Evolutionary conservation across 2,797 vertebrate species (phyloP).

Genomic region (Staurois parvus): DNA sequence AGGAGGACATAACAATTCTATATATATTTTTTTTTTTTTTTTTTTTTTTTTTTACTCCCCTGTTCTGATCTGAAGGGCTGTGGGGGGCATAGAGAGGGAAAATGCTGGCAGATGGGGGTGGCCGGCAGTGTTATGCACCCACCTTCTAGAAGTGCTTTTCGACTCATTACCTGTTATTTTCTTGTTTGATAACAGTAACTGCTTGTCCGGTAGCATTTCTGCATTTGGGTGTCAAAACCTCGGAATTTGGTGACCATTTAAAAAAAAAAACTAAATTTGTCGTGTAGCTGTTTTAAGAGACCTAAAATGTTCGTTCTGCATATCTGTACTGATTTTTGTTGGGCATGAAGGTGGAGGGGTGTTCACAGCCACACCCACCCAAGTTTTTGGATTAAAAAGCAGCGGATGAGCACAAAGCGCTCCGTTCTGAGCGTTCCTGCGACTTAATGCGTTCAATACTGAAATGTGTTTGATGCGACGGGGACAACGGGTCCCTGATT

Average conservation of each 20-base stretch:
- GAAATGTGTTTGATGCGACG: neutral
- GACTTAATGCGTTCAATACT: constrained; percentile 12
- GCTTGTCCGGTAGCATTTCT: neutral
- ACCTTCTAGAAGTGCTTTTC: neutral
- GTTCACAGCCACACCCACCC: too few species aligned
- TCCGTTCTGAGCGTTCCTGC: neutral
- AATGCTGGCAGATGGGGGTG: neutral
- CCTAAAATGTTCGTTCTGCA: neutral
- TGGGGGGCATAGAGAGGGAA: too few species aligned
- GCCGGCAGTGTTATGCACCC: constrained; percentile 1
- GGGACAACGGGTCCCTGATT: neutral
- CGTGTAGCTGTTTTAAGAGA: neutral
- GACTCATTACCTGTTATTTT: neutral
- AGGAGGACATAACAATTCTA: too few species aligned
- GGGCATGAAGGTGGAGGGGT: neutral
- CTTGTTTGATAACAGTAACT: neutral
- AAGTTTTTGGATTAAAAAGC: neutral
- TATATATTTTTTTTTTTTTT: too few species aligned
- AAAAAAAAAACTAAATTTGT: neutral
- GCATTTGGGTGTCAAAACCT: neutral
- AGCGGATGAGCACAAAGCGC: too few species aligned
- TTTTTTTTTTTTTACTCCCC: too few species aligned
- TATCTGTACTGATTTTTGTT: constrained; percentile 1
- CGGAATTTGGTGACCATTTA: neutral
- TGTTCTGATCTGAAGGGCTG: too few species aligned